These are phyloP conservation scores for Tragelaphus imberbis DNA, from an alignment of 2,113 vertebrate species.

Conservation along the genomic window DNA sequence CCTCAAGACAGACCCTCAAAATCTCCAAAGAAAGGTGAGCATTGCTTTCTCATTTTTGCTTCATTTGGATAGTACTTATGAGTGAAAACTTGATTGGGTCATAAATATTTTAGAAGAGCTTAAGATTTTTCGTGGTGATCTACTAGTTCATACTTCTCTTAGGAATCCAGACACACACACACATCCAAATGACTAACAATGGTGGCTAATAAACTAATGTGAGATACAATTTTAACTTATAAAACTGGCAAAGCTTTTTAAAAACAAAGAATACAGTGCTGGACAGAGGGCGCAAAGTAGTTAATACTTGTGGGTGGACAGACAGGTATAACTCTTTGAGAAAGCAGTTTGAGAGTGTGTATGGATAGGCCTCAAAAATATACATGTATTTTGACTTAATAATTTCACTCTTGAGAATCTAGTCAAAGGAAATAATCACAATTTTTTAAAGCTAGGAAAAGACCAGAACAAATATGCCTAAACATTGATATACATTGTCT, in stretches of 20 bases:
- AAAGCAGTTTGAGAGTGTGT: neutral
- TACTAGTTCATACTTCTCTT: neutral
- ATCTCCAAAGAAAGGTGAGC: constrained; percentile 45
- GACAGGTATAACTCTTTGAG: neutral
- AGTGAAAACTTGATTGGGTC: neutral
- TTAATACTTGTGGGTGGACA: neutral
- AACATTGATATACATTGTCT: neutral
- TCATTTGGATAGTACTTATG: neutral
- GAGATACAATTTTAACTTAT: neutral
- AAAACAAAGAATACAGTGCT: constrained; percentile 2
- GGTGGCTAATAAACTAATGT: neutral
- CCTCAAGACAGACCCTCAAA: neutral
- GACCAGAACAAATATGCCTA: neutral
- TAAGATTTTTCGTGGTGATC: neutral
- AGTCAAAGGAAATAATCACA: neutral
- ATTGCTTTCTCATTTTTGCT: neutral
- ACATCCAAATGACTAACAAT: neutral
- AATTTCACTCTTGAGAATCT: constrained; percentile 7
- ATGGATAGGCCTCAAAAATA: neutral
- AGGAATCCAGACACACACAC: neutral
- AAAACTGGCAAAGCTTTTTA: neutral
- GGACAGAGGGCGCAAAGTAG: neutral
- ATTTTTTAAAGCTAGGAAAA: neutral
- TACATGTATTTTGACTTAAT: neutral
- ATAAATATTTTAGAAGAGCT: neutral